phyloP scores from a whole-genome alignment of 2,888 invertebrate species.

The Protophormia terraenovae region DNA sequence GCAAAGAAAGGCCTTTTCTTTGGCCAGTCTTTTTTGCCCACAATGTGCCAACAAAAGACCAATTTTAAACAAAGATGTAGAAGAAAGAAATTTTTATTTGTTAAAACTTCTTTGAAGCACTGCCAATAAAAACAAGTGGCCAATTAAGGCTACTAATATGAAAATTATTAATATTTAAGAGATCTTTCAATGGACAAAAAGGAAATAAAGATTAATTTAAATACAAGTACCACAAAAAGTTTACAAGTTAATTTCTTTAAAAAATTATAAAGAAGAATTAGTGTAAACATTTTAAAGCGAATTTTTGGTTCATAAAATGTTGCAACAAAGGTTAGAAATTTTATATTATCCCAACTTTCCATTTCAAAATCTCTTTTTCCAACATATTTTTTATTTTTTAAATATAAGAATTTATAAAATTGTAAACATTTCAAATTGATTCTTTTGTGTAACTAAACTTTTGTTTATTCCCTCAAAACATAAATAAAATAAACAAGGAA shows the following conservation, averaged over 20 bases:
- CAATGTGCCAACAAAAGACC: background rate
- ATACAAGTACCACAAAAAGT: no score
- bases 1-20: background rate
- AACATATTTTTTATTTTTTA: no score
- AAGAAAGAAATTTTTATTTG: background rate
- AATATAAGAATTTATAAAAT: no score
- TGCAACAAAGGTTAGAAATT: no score
- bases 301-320: no score
- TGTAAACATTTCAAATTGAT: background rate
- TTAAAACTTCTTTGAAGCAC: background rate
- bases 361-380: no score
- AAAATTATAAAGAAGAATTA: no score
- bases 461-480: background rate
- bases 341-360: no score
- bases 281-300: no score
- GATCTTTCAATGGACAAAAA: no score
- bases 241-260: no score
- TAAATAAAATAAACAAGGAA: constrained; percentile 2
- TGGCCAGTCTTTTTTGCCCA: background rate
- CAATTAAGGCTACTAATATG: background rate
- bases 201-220: no score
- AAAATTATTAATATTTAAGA: background rate
- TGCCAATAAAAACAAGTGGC: constrained; percentile 6
- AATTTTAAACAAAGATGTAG: background rate
- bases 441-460: background rate